phyloP scores from a whole-genome alignment of 2,797 vertebrate species.

The Malurus leucopterus region DNA sequence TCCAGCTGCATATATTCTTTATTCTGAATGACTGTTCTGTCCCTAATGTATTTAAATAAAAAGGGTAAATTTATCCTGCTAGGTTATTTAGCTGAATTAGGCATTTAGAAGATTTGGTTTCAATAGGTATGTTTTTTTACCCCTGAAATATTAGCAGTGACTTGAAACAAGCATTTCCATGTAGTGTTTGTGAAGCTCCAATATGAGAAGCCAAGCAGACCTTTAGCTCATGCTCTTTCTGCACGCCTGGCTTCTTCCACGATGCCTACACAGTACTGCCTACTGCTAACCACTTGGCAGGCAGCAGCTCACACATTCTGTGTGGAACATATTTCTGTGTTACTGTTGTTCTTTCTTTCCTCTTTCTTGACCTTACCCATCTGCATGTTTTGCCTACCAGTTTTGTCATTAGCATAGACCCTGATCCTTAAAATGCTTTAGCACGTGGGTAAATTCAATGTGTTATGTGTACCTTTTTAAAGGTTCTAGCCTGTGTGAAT shows the following conservation, averaged over 20 bases:
- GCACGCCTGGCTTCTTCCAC: neutral
- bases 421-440: neutral
- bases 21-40: neutral
- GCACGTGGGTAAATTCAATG: neutral
- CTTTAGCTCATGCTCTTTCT: neutral
- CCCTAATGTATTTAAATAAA: neutral
- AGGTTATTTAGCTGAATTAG: neutral
- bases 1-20: neutral
- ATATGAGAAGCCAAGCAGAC: neutral
- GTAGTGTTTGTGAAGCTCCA: neutral
- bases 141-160: neutral
- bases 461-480: neutral
- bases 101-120: neutral
- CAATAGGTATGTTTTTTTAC: neutral
- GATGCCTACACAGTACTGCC: constrained; percentile 16
- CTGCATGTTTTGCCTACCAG: constrained; percentile 50
- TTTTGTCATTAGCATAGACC: constrained; percentile 20
- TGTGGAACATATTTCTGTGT: constrained; percentile 29
- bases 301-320: constrained; percentile 42
- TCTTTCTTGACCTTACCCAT: constrained; percentile 45
- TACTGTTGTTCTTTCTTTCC: constrained; percentile 13
- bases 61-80: neutral
- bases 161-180: neutral
- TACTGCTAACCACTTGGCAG: constrained; percentile 47
- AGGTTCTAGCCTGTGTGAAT: neutral